These are phyloP conservation scores for Pomacea maculata DNA, from an alignment of 1,140 invertebrate species.

Conservation along the genomic window DNA sequence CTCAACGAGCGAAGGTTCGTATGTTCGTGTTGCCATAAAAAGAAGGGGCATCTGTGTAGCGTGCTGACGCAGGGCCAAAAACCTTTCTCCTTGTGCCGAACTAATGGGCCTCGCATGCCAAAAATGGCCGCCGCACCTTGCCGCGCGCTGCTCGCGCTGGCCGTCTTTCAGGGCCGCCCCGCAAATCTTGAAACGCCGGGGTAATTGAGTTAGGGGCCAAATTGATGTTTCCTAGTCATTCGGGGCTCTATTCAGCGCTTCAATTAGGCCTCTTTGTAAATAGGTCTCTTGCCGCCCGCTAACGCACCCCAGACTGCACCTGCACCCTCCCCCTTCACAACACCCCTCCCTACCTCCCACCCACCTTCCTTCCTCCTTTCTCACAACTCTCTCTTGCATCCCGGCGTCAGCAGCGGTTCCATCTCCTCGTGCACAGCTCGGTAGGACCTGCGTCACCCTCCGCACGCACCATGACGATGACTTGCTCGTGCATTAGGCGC, in stretches of 20 bases:
- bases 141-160: neutral
- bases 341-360: slow-evolving; percentile 6
- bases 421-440: neutral
- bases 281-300: slow-evolving; percentile 30
- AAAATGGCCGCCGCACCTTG: slow-evolving; percentile 11
- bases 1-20: no score
- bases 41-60: neutral
- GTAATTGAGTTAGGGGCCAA: slow-evolving; percentile 47
- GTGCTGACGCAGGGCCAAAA: neutral
- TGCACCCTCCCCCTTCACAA: neutral
- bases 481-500: neutral
- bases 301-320: slow-evolving; percentile 9
- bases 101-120: slow-evolving; percentile 17
- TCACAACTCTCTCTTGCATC: neutral
- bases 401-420: neutral
- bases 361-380: neutral
- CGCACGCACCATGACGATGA: slow-evolving; percentile 5
- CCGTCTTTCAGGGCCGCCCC: slow-evolving; percentile 23
- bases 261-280: slow-evolving; percentile 42
- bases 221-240: slow-evolving; percentile 47
- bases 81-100: neutral
- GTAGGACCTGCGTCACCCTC: neutral
- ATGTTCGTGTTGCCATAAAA: no score
- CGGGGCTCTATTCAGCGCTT: slow-evolving; percentile 37
- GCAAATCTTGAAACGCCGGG: slow-evolving; percentile 30